A percentile compares a stretch with the other conserved stretches of the same genome.
These are phyloP conservation scores for Iphiclides podalirius DNA, from an alignment of 2,888 invertebrate genomes.

Conservation along the genomic window DNA sequence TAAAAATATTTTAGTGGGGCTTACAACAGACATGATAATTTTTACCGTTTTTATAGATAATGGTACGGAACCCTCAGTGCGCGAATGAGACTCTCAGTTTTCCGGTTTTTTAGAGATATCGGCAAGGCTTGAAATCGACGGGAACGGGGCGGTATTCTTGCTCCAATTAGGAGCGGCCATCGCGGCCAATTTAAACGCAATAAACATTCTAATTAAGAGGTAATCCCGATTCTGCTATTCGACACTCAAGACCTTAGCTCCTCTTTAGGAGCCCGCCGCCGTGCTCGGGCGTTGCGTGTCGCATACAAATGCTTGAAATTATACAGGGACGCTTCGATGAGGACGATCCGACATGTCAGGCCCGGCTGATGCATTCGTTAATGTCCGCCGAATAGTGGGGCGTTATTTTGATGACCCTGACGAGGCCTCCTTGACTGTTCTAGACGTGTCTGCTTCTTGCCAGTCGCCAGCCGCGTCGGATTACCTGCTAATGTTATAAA, in stretches of 20 bases:
- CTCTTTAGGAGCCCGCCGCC: constrained; percentile 22
- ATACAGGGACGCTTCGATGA: constrained; percentile 31
- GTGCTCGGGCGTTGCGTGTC: constrained; percentile 29
- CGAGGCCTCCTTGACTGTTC: too few species aligned
- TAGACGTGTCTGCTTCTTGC: too few species aligned
- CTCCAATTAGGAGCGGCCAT: constrained; percentile 19
- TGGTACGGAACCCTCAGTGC: too few species aligned
- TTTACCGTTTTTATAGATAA: too few species aligned
- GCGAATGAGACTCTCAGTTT: too few species aligned
- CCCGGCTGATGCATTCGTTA: constrained; percentile 11
- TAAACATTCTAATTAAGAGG: constrained; percentile 36
- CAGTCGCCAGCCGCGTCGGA: too few species aligned
- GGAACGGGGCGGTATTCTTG: too few species aligned
- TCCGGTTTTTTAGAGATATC: too few species aligned
- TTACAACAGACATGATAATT: too few species aligned
- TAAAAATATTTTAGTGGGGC: too few species aligned
- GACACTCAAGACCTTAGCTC: constrained; percentile 32
- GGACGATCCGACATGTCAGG: not conserved
- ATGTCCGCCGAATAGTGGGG: constrained; percentile 4
- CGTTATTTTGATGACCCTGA: not conserved
- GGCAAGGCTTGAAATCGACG: too few species aligned
- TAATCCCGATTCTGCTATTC: constrained; percentile 39
- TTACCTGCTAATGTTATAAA: too few species aligned
- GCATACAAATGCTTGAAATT: constrained; percentile 42
- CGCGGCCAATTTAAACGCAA: constrained; percentile 30